A percentile compares a stretch with the other conserved stretches of the same genome.
Evolutionary conservation across 2,797 vertebrate species (phyloP).

Genomic region (Balearica regulorum): DNA sequence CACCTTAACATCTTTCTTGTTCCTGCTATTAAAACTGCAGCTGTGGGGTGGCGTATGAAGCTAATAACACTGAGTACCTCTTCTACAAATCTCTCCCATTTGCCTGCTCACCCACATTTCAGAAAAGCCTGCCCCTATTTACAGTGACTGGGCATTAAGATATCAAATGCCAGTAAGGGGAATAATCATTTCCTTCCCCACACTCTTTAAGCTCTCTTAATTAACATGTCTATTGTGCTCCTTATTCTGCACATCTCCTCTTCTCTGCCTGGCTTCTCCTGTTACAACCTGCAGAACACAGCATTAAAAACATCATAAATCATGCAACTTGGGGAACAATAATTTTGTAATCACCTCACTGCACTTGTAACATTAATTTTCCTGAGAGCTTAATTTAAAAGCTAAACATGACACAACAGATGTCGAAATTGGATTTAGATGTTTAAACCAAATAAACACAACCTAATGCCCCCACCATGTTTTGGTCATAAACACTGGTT

Average conservation of each 20-base stretch:
- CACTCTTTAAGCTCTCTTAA: background rate
- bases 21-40: background rate
- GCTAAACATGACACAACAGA: background rate
- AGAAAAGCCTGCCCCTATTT: background rate
- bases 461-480: background rate
- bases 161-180: background rate
- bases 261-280: background rate
- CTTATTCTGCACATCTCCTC: background rate
- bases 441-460: background rate
- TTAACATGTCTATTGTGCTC: background rate
- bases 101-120: background rate
- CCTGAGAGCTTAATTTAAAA: slow-evolving; percentile 20
- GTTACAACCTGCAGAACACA: background rate
- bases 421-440: background rate
- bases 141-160: background rate
- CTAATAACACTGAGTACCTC: background rate
- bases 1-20: background rate
- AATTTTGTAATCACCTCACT: background rate
- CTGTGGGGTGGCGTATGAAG: background rate
- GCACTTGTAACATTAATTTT: background rate
- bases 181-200: background rate
- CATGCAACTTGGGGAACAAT: background rate
- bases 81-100: background rate
- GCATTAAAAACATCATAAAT: background rate
- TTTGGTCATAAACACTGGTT: background rate